Conservation (phyloP, 2,797 vertebrate species). For the Peromyscus nudipes region DNA sequence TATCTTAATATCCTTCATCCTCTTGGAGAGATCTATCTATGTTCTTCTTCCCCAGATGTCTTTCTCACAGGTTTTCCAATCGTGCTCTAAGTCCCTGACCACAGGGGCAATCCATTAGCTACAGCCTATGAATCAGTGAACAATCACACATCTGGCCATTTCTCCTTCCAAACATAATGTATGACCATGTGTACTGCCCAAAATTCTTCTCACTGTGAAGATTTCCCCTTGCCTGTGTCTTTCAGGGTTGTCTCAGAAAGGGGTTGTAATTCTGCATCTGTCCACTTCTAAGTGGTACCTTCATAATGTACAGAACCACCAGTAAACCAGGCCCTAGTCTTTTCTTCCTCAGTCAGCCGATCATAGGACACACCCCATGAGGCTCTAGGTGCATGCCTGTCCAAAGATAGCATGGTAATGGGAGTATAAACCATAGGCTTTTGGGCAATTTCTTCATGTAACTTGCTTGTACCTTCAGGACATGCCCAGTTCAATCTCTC, state of each 20-base stretch:
- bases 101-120: too few species aligned
- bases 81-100: not conserved
- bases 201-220: not conserved
- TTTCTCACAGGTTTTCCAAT: not conserved
- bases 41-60: not conserved
- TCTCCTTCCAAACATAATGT: not conserved
- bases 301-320: not conserved
- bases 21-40: not conserved
- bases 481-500: not conserved
- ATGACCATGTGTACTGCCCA: not conserved
- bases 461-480: not conserved
- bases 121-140: not conserved
- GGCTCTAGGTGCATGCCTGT: not conserved
- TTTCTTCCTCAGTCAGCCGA: not conserved
- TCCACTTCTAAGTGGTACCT: too few species aligned
- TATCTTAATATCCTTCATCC: not conserved
- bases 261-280: not conserved
- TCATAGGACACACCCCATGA: not conserved
- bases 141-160: not conserved
- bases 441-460: not conserved
- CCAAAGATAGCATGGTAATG: not conserved
- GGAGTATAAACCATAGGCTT: not conserved
- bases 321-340: not conserved
- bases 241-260: not conserved
- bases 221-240: not conserved